These are phyloP conservation scores for Mycetomoellerius zeteki DNA, from an alignment of 1,140 invertebrate species.

Conservation along the genomic window DNA sequence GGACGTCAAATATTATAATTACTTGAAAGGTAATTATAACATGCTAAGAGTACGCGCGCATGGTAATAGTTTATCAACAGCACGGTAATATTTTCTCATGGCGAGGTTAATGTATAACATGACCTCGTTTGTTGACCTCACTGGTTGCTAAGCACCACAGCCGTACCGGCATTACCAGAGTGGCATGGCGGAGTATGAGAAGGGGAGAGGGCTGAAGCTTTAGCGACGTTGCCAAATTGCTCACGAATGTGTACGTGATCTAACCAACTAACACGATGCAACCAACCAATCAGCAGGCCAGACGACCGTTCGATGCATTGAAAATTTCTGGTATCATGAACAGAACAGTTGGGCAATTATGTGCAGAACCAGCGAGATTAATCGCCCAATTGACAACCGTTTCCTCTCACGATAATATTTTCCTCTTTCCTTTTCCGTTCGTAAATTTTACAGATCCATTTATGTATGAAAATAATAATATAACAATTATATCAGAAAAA, in stretches of 20 bases:
- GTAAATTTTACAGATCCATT: no score
- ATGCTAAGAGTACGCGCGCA: not conserved
- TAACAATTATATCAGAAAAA: no score
- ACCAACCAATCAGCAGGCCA: constrained; percentile 24
- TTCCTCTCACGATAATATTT: not conserved
- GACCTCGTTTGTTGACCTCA: constrained; percentile 78
- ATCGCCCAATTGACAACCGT: not conserved
- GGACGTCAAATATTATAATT: not conserved
- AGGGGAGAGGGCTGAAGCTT: constrained; percentile 59
- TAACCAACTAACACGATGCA: constrained; percentile 23
- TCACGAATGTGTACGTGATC: not conserved
- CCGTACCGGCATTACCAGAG: constrained; percentile 22
- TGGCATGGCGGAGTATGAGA: not conserved
- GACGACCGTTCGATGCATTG: constrained; percentile 3
- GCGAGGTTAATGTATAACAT: constrained; percentile 59
- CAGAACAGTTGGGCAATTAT: constrained; percentile 22
- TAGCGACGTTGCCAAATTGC: constrained; percentile 71
- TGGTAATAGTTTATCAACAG: constrained; percentile 9
- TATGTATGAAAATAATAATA: no score
- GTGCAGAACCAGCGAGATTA: not conserved
- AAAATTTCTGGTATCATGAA: constrained; percentile 25
- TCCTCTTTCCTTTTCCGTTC: not conserved
- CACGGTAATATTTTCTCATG: constrained; percentile 53
- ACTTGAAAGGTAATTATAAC: not conserved
- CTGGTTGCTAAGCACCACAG: constrained; percentile 72